These are phyloP conservation scores for Scaptomyza cyrtandrae DNA, from an alignment of 2,888 invertebrate genomes.

Conservation along the genomic window DNA sequence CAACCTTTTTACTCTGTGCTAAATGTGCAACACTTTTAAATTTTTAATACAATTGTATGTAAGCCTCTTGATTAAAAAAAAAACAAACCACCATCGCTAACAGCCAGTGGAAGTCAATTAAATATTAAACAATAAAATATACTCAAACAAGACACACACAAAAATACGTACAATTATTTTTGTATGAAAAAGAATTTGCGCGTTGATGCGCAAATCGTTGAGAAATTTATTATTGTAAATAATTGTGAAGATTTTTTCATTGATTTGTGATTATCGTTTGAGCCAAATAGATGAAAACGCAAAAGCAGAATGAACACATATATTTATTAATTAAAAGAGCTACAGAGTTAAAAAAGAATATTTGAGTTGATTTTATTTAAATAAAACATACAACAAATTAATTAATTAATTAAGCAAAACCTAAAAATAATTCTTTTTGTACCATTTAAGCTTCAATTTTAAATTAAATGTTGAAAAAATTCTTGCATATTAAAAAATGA, in stretches of 20 bases:
- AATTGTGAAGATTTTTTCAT: constrained; percentile 19
- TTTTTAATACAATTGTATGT: constrained; percentile 59
- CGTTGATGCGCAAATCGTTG: constrained; percentile 6
- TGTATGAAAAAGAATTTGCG: too few relatives aligned
- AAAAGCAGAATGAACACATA: background rate
- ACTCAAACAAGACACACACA: background rate
- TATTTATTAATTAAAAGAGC: background rate
- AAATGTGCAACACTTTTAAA: constrained; percentile 38
- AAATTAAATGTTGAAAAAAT: background rate
- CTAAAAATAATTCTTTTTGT: background rate
- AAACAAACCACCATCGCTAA: background rate
- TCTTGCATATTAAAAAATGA: background rate
- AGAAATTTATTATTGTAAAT: constrained; percentile 29
- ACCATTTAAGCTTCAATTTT: background rate
- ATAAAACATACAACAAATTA: background rate
- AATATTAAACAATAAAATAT: constrained; percentile 38
- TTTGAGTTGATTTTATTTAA: background rate
- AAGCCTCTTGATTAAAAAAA: constrained; percentile 56
- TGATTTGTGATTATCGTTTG: constrained; percentile 25
- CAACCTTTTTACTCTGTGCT: background rate
- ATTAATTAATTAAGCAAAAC: background rate
- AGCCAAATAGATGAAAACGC: constrained; percentile 31
- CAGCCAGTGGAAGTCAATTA: constrained; percentile 30
- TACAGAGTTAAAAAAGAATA: background rate
- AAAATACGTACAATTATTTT: background rate